These are phyloP conservation scores for Megaptera novaeangliae DNA, from an alignment of 2,113 vertebrate species.

Conservation along the genomic window DNA sequence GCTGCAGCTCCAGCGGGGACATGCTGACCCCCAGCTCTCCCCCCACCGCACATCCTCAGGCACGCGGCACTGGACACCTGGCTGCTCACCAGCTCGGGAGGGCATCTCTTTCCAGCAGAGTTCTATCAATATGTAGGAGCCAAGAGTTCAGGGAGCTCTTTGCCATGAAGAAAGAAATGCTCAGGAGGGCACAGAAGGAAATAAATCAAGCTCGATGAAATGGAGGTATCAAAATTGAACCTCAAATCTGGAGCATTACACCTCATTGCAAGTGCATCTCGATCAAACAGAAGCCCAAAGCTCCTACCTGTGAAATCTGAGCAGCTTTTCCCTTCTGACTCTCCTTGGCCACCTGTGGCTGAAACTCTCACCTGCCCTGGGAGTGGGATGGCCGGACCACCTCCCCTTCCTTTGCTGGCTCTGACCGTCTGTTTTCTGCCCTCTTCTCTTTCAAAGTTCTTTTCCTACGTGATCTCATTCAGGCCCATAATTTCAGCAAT, in stretches of 20 bases:
- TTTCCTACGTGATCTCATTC: neutral
- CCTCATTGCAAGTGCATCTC: neutral
- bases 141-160: neutral
- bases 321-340: rapidly evolving
- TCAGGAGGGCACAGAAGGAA: neutral
- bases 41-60: neutral
- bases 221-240: neutral
- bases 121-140: neutral
- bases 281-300: neutral
- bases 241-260: neutral
- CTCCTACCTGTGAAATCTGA: neutral
- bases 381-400: rapidly evolving
- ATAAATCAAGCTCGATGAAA: neutral
- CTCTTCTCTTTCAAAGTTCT: neutral
- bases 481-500: neutral
- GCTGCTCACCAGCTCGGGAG: neutral
- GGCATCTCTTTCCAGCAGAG: neutral
- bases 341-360: rapidly evolving
- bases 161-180: neutral
- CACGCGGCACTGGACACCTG: neutral
- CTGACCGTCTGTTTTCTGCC: neutral
- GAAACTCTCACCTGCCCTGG: neutral
- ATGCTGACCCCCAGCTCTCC: neutral
- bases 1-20: no score
- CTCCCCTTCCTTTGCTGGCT: neutral